Conservation (phyloP, 2,113 vertebrate species). For the Argyrosomus japonicus region DNA sequence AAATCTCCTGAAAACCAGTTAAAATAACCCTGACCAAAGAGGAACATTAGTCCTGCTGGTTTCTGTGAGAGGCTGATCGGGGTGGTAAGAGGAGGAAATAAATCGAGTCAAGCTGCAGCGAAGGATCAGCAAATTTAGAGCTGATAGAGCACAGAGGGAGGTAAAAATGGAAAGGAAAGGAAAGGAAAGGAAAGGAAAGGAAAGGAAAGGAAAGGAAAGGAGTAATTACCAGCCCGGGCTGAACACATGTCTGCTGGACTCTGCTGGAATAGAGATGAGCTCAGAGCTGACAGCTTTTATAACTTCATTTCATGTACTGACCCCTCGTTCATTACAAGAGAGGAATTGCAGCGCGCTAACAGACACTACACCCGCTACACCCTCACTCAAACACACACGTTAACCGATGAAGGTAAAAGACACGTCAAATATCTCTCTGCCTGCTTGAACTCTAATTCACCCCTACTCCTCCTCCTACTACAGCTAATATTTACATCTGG, state of each 20-base stretch:
- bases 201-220: slow-evolving; percentile 1
- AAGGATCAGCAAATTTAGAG: slow-evolving; percentile 29
- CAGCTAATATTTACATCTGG: slow-evolving; percentile 18
- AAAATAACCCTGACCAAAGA: neutral
- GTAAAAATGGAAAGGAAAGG: slow-evolving; percentile 9
- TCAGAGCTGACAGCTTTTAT: slow-evolving; percentile 68
- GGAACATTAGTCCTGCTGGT: slow-evolving; percentile 37
- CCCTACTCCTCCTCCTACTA: slow-evolving; percentile 21
- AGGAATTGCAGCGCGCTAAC: slow-evolving; percentile 24
- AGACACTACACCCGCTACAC: too few relatives aligned
- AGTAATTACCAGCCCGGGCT: slow-evolving; percentile 88
- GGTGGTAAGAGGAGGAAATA: slow-evolving; percentile 1
- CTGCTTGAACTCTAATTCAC: slow-evolving; percentile 68
- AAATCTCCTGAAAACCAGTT: slow-evolving; percentile 11
- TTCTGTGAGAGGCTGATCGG: neutral
- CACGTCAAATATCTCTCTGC: neutral
- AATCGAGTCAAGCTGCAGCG: slow-evolving; percentile 12
- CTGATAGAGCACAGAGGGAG: slow-evolving; percentile 28
- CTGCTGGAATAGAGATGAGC: slow-evolving; percentile 87
- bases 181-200: slow-evolving; percentile 4
- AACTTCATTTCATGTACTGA: slow-evolving; percentile 72
- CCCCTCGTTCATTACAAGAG: slow-evolving; percentile 45
- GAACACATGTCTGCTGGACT: slow-evolving; percentile 82
- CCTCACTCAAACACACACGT: slow-evolving; percentile 10
- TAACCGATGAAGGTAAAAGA: slow-evolving; percentile 42